Evolutionary conservation across 2,888 invertebrate species (phyloP).

Genomic region (Artemia sp.): DNA sequence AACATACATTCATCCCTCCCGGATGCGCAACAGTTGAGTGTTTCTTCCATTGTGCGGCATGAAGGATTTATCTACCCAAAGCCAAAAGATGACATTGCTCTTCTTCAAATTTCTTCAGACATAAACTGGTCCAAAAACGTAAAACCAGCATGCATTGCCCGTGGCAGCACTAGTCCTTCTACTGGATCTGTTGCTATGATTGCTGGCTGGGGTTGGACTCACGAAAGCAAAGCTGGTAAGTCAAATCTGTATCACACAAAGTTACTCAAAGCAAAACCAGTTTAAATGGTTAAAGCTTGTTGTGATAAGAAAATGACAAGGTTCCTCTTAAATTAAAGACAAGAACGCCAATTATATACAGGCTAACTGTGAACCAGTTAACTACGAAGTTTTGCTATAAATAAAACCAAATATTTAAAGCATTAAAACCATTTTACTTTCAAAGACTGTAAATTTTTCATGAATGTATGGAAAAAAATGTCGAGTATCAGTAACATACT

Average conservation of each 20-base stretch:
- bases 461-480: no score
- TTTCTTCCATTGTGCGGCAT: not conserved
- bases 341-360: no score
- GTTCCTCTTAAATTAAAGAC: no score
- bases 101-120: slow-evolving; percentile 30
- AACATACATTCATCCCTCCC: not conserved
- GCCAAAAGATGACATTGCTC: slow-evolving; percentile 20
- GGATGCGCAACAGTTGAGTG: not conserved
- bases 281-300: no score
- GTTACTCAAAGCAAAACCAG: no score
- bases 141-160: slow-evolving; percentile 58
- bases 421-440: no score
- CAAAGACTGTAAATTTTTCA: no score
- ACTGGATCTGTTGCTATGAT: slow-evolving; percentile 47
- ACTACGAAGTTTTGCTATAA: no score
- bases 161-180: slow-evolving; percentile 35
- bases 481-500: no score
- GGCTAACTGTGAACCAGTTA: no score
- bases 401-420: no score
- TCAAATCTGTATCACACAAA: not conserved
- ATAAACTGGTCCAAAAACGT: slow-evolving; percentile 51
- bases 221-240: slow-evolving; percentile 40
- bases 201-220: slow-evolving; percentile 72
- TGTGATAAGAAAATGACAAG: no score
- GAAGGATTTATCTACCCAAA: not conserved